phyloP scores from a whole-genome alignment of 2,888 invertebrate species.

The Polietes domitor region DNA sequence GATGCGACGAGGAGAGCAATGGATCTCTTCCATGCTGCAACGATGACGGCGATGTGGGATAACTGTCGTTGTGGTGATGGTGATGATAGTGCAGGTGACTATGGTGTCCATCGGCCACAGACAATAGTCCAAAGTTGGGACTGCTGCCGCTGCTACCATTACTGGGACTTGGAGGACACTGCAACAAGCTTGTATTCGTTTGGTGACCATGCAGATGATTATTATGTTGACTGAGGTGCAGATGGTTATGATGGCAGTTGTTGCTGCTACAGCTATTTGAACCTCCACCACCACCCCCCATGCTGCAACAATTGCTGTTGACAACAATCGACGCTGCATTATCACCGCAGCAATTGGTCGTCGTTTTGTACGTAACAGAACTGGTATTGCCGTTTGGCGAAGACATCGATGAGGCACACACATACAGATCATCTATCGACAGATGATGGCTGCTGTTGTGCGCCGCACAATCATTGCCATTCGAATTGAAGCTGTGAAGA shows the following conservation, averaged over 20 bases:
- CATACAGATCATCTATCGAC: constrained; percentile 65
- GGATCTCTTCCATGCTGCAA: constrained; percentile 76
- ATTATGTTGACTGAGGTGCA: constrained; percentile 42
- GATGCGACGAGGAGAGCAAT: constrained; percentile 77
- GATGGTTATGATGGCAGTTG: constrained; percentile 52
- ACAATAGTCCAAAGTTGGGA: constrained; percentile 59
- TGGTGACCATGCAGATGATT: constrained; percentile 45
- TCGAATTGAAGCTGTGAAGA: constrained; percentile 65
- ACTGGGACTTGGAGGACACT: constrained; percentile 61
- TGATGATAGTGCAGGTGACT: constrained; percentile 56
- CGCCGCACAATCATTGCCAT: constrained; percentile 65
- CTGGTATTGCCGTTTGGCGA: constrained; percentile 43
- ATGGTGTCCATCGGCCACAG: constrained; percentile 65
- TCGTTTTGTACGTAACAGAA: constrained; percentile 52
- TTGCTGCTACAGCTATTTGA: constrained; percentile 60
- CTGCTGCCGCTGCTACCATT: constrained; percentile 41
- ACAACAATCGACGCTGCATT: constrained; percentile 1
- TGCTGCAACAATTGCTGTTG: constrained; percentile 25
- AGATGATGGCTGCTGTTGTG: constrained; percentile 66
- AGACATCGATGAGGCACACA: constrained; percentile 48
- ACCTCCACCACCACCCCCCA: constrained; percentile 39
- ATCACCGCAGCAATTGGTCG: constrained; percentile 41
- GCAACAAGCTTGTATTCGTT: constrained; percentile 41
- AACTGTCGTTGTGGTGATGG: constrained; percentile 63
- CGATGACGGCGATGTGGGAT: constrained; percentile 67